These are phyloP conservation scores for Scomberomorus guttatus DNA, from an alignment of 2,797 vertebrate genomes.

Conservation along the genomic window DNA sequence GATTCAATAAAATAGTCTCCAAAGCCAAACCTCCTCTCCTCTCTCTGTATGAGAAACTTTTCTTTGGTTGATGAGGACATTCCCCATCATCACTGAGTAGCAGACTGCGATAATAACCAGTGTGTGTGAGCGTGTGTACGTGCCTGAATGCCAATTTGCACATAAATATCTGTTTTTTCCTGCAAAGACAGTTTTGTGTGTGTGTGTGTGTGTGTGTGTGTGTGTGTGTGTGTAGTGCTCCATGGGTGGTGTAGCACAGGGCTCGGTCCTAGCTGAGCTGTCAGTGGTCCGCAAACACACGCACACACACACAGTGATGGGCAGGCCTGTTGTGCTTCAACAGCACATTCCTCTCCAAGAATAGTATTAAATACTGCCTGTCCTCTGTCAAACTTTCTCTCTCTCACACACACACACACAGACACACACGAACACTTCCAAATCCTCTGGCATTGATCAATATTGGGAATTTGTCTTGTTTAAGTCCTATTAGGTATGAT, in stretches of 20 bases:
- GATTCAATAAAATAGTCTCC: not conserved
- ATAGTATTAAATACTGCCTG: conserved; percentile 75
- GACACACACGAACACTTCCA: not conserved
- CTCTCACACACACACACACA: not conserved
- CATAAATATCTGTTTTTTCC: conserved; percentile 62
- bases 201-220: conserved; percentile 33
- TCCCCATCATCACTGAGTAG: conserved; percentile 49
- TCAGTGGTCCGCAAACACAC: conserved; percentile 40
- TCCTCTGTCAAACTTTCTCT: conserved; percentile 43
- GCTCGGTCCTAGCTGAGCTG: conserved; percentile 54
- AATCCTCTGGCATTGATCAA: not conserved
- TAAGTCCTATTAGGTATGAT: no score
- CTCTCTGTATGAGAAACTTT: conserved; percentile 15
- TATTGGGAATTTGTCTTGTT: not conserved
- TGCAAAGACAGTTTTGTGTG: conserved; percentile 28
- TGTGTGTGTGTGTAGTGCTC: conserved; percentile 42
- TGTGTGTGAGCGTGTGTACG: conserved; percentile 29
- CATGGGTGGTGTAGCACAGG: conserved; percentile 52
- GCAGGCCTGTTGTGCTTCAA: conserved; percentile 67
- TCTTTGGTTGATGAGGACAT: conserved; percentile 22
- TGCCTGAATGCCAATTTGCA: conserved; percentile 31
- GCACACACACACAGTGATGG: conserved; percentile 43
- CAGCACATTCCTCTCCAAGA: conserved; percentile 77
- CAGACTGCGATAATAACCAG: conserved; percentile 47
- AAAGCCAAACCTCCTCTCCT: not conserved